Percentiles rank a stretch among this genome's conserved stretches.
Conservation (phyloP, 2,888 invertebrate species). For the Odontocolon sp. region DNA sequence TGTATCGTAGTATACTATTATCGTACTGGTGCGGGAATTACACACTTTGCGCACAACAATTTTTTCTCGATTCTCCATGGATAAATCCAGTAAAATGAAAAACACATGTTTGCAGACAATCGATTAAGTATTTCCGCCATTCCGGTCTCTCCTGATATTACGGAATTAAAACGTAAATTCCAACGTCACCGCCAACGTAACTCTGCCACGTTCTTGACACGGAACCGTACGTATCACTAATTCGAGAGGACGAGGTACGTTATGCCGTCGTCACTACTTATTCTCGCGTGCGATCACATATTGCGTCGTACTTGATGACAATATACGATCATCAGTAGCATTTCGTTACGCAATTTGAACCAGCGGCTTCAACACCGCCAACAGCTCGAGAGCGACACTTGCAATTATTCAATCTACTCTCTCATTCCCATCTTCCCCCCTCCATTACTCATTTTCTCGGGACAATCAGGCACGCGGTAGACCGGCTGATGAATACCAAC, state of each 20-base stretch:
- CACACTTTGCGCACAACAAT: no score
- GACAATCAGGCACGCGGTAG: neutral
- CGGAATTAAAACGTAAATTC: neutral
- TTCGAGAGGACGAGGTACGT: slow-evolving; percentile 18
- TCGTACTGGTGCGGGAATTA: no score
- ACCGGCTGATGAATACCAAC: neutral
- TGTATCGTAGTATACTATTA: no score
- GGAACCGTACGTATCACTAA: slow-evolving; percentile 30
- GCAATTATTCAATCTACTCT: slow-evolving; percentile 57
- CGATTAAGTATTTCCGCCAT: neutral
- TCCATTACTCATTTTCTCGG: slow-evolving; percentile 22
- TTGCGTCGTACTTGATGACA: slow-evolving; percentile 24
- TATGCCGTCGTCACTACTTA: neutral
- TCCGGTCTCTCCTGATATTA: neutral
- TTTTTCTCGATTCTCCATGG: no score
- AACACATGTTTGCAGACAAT: no score
- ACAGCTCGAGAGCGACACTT: slow-evolving; percentile 52
- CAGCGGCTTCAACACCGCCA: slow-evolving; percentile 39
- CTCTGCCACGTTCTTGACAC: neutral
- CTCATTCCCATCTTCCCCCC: slow-evolving; percentile 9
- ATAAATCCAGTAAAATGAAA: no score
- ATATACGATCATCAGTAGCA: slow-evolving; percentile 31
- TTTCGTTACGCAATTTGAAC: slow-evolving; percentile 53
- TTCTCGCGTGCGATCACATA: slow-evolving; percentile 35
- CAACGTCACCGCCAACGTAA: neutral